Evolutionary conservation across 1,140 invertebrate species (phyloP), one percentile per base, ranked within the genome.

Genomic region (Neelides sp.): DNA sequence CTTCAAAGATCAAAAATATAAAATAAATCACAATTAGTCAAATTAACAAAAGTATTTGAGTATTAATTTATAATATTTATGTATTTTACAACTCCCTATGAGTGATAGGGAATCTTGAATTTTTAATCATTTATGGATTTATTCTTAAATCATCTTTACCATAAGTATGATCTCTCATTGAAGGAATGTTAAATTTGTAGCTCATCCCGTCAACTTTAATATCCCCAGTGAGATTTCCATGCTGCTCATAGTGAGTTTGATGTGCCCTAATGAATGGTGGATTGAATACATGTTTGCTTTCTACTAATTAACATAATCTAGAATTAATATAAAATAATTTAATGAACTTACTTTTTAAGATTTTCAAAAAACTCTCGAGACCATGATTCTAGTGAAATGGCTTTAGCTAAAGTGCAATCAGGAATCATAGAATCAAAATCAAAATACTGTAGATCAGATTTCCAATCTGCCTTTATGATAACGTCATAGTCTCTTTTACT

Each of bases 201-300:
- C 61, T 54, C 50, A 66, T 66, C 2, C 67, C 73, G 56, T 77
- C 69, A 26, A 80, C 68, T 35, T 61, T 64, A 3, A 73, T 69
- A 3, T 59, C 68, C 4, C 75, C 75, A 42, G 64, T 63, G 4
- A 78, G 55, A 43, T 61, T 66, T 12, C 78, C 78, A 69, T 75
- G 73, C 67, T 83, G 81, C 58, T 83, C 80, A 62, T 82, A 82
- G 64, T 82, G 80, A 2, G 75, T 78, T 66, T 82, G 79, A 64
- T 81, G 78, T n/a, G 73, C 67, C 41, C 78, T 80, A 59, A 40
- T 71, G 63, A 45, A 19, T 26, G 12, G 19, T 23, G 23, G 52
- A 37, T 41, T 23, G 15, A 34, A 10, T 40, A n/a, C n/a, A n/a
- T n/a, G n/a, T n/a, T n/a, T n/a, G n/a, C n/a, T n/a, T n/a, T n/a